Percentiles rank a stretch among this genome's conserved stretches.
Evolutionary conservation across 2,888 invertebrate species (phyloP).

Genomic region (Melangyna quadrimaculata): DNA sequence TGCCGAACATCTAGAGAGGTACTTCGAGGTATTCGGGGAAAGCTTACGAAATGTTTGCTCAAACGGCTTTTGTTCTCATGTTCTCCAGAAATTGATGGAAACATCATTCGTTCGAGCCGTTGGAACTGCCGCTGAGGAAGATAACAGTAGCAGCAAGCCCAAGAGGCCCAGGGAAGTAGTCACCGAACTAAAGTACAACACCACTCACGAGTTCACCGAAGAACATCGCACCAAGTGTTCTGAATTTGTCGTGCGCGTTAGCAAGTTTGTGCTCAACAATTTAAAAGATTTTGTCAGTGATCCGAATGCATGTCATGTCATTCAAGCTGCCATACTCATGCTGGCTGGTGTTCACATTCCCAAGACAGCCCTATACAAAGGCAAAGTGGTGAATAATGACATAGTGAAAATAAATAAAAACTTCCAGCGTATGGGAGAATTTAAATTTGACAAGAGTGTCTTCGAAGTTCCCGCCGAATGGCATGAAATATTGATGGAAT

Average conservation of each 20-base stretch:
- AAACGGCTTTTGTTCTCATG: conserved; percentile 90
- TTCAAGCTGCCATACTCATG: conserved; percentile 87
- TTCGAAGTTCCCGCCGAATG: conserved; percentile 84
- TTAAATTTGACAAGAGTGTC: conserved; percentile 67
- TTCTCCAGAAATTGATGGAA: conserved; percentile 86
- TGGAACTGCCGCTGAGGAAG: conserved; percentile 41
- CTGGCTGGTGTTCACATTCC: conserved; percentile 85
- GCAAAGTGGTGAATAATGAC: conserved; percentile 79
- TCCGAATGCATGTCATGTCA: conserved; percentile 88
- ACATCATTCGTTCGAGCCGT: conserved; percentile 78
- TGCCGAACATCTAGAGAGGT: conserved; percentile 85
- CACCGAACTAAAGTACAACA: conserved; percentile 77
- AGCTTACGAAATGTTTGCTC: conserved; percentile 87
- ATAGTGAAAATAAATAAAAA: conserved; percentile 42
- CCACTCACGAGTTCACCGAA: conserved; percentile 79
- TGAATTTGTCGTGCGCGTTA: conserved; percentile 86
- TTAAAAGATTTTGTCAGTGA: conserved; percentile 92
- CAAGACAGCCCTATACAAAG: conserved; percentile 81
- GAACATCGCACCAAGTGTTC: conserved; percentile 83
- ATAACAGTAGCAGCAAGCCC: conserved; percentile 75
- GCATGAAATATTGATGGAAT: conserved; percentile 85
- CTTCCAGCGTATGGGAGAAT: background rate
- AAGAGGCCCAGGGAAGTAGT: conserved; percentile 76
- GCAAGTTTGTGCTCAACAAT: conserved; percentile 91
- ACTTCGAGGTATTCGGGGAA: conserved; percentile 84